Conservation (phyloP, 2,113 vertebrate genomes). For the Protomyctophum bolini region DNA sequence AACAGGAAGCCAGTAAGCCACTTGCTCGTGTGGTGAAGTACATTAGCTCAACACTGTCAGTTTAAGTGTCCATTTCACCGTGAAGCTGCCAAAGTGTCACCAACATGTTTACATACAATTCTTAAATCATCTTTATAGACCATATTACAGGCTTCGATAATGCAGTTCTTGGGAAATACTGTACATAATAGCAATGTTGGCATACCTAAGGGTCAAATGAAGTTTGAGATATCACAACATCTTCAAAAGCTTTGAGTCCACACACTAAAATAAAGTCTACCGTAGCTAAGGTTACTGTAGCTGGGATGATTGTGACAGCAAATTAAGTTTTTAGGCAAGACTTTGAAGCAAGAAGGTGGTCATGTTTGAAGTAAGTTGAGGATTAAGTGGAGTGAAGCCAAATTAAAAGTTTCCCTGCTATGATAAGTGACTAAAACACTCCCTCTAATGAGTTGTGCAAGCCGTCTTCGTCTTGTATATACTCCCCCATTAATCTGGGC, state of each 20-base stretch:
- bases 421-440: slow-evolving; percentile 21
- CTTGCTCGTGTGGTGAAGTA: neutral
- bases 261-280: slow-evolving; percentile 48
- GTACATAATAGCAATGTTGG: slow-evolving; percentile 41
- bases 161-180: slow-evolving; percentile 45
- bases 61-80: slow-evolving; percentile 25
- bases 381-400: slow-evolving; percentile 4
- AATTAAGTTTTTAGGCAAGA: slow-evolving; percentile 27
- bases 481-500: slow-evolving; percentile 9
- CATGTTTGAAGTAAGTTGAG: slow-evolving; percentile 18
- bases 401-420: slow-evolving; percentile 6
- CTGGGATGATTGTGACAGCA: slow-evolving; percentile 38
- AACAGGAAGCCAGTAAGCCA: slow-evolving; percentile 12
- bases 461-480: neutral
- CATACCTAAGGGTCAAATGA: slow-evolving; percentile 49
- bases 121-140: slow-evolving; percentile 3
- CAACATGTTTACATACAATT: slow-evolving; percentile 34
- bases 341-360: slow-evolving; percentile 32
- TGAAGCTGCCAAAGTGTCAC: slow-evolving; percentile 8
- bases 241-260: slow-evolving; percentile 45
- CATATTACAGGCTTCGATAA: neutral
- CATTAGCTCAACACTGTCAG: slow-evolving; percentile 7
- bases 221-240: slow-evolving; percentile 46
- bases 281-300: slow-evolving; percentile 38
- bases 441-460: slow-evolving; percentile 5